These are phyloP conservation scores for Hemichromis elongatus DNA, from an alignment of 2,113 vertebrate species.

Conservation along the genomic window DNA sequence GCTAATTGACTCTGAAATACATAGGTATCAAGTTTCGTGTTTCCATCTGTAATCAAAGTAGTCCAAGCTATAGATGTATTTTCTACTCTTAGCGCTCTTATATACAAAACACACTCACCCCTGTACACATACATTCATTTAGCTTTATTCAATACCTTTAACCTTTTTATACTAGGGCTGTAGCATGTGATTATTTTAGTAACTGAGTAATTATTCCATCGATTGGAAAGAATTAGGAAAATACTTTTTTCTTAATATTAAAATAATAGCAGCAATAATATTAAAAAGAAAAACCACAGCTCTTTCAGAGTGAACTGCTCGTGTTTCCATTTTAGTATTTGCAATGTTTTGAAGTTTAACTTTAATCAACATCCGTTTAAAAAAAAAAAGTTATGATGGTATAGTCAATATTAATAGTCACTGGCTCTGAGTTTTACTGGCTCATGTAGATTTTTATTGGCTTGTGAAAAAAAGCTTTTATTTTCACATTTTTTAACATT, in stretches of 20 bases:
- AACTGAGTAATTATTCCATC: neutral
- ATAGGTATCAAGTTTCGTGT: neutral
- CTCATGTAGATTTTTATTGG: neutral
- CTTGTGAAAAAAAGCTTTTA: neutral
- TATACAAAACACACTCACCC: neutral
- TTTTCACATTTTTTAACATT: neutral
- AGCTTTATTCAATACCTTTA: neutral
- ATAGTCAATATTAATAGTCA: neutral
- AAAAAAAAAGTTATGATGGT: neutral
- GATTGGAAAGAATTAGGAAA: neutral
- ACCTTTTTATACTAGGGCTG: neutral
- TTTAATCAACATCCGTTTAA: neutral
- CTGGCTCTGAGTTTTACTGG: neutral
- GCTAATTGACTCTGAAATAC: neutral
- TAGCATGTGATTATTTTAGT: neutral
- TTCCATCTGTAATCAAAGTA: neutral
- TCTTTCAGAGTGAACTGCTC: neutral
- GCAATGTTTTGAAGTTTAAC: neutral
- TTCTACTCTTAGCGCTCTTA: neutral
- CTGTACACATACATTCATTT: neutral
- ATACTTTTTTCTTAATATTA: neutral
- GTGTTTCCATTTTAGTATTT: neutral
- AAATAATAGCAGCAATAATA: neutral
- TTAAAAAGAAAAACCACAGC: neutral
- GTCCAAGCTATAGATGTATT: neutral